Conservation (phyloP, 2,888 invertebrate genomes). For the Agelastica alni region DNA sequence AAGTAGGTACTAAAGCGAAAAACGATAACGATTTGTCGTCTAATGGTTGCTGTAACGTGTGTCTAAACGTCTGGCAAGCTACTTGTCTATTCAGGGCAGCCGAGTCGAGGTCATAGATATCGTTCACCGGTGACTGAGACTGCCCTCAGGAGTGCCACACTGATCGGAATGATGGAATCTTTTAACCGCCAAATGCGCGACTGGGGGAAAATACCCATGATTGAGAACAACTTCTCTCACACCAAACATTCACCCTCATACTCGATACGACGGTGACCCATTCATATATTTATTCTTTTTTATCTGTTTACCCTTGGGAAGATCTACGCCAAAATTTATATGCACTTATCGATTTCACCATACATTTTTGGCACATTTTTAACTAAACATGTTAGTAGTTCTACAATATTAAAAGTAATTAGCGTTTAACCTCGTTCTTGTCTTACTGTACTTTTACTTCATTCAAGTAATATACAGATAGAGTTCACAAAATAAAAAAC, state of each 20-base stretch:
- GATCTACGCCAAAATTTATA: conserved; percentile 2
- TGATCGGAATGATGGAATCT: conserved; percentile 60
- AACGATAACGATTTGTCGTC: conserved; percentile 30
- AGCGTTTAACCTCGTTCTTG: no score
- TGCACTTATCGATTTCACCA: conserved; percentile 6
- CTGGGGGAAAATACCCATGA: conserved; percentile 59
- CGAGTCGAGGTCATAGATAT: conserved; percentile 50
- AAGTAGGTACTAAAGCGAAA: conserved; percentile 24
- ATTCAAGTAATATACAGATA: no score
- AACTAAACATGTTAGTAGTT: no score
- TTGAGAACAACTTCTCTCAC: conserved; percentile 51
- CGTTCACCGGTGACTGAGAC: conserved; percentile 56
- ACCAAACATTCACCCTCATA: conserved; percentile 28
- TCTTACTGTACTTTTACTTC: no score
- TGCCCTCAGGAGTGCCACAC: conserved; percentile 57
- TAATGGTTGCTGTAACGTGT: conserved; percentile 28
- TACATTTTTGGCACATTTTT: conserved; percentile 6
- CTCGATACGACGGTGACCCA: conserved; percentile 26
- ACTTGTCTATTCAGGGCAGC: conserved; percentile 51
- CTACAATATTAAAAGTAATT: conserved; percentile 13
- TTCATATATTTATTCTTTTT: conserved; percentile 18
- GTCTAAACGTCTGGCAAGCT: conserved; percentile 35
- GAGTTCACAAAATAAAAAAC: no score
- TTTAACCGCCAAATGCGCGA: conserved; percentile 58
- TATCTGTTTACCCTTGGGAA: not conserved